Evolutionary conservation across 1,140 invertebrate genomes (phyloP), one percentile per base, ranked within the genome.

Genomic region (Aphelinus atriplicis): DNA sequence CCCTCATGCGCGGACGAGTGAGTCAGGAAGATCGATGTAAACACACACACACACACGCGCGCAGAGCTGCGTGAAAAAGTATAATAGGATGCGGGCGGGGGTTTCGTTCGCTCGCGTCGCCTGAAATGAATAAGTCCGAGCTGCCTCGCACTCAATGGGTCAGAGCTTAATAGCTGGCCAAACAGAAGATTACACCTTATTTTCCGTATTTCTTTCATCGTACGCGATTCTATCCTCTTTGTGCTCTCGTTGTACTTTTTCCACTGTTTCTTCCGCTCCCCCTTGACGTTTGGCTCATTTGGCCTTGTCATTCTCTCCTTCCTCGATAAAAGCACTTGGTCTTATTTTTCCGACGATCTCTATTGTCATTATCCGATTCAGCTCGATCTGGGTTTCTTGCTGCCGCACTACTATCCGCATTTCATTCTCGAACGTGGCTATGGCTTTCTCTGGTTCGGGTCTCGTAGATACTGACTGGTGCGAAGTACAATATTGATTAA

Each of bases 131-230:
- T 42, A 42, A 26, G 2, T 42, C n/a, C n/a, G n/a, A 26, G 3
- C 57, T 42, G n/a, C n/a, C 57, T 58, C 3, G 10, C 6, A 42
- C 10, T 42, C 46, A 62, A 62, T 62, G 43, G 9, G 6, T 62
- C 60, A 7, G 26, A 26, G 26, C 26, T 26, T 26, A 26, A 26
- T 26, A 26, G 26, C 26, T 26, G 26, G 7, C 43, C 26, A 62
- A 5, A 3, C 43, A 26, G 43, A 45, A 62, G 42, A 62, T 62
- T 62, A 62, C 60, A 62, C 43, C 60, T 62, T 45, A 62, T 62
- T 4, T 46, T 45, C 43, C 9, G 43, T 62, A 26, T 62, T 62
- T 62, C 60, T 62, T 43, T 62, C 51, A 62, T 7, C 45, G 60
- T 62, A 42, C 43, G 5, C 43, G 26, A 45, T 62, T 9, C 46